Percentiles rank a stretch among this genome's conserved stretches.
Conservation (phyloP, 2,888 invertebrate genomes). For the Anthrax anthrax region DNA sequence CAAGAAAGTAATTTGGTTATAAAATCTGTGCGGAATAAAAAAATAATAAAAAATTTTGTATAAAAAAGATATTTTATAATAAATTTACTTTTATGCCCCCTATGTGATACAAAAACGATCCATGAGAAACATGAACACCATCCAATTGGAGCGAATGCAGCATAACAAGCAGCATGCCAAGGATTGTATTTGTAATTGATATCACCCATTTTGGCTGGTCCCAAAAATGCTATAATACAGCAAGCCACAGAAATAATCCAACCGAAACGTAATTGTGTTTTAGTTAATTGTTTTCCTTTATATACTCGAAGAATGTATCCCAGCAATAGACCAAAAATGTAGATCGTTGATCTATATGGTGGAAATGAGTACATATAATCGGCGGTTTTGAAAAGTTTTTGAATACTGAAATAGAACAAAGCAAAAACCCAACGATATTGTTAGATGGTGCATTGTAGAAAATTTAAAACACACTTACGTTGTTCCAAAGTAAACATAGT, state of each 20-base stretch:
- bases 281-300: constrained; percentile 31
- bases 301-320: constrained; percentile 42
- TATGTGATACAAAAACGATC: constrained; percentile 48
- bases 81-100: constrained; percentile 43
- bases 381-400: constrained; percentile 51
- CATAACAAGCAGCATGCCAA: constrained; percentile 49
- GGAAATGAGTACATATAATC: constrained; percentile 54
- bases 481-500: constrained; percentile 53
- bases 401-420: constrained; percentile 36
- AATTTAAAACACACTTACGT: constrained; percentile 39
- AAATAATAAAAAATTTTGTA: neutral
- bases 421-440: neutral
- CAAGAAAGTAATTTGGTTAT: constrained; percentile 41
- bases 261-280: constrained; percentile 37
- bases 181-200: constrained; percentile 46
- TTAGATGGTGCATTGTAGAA: neutral
- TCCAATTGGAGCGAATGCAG: constrained; percentile 52
- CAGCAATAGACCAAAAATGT: constrained; percentile 50
- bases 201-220: constrained; percentile 49
- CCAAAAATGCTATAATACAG: constrained; percentile 41
- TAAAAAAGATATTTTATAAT: neutral
- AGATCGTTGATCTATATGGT: constrained; percentile 49
- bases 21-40: constrained; percentile 31
- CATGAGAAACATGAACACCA: constrained; percentile 55
- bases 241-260: constrained; percentile 40